Percentiles rank a stretch among this genome's conserved stretches.
These are phyloP conservation scores for Gisinianus flammeolus DNA, from an alignment of 2,888 invertebrate species.

Conservation along the genomic window DNA sequence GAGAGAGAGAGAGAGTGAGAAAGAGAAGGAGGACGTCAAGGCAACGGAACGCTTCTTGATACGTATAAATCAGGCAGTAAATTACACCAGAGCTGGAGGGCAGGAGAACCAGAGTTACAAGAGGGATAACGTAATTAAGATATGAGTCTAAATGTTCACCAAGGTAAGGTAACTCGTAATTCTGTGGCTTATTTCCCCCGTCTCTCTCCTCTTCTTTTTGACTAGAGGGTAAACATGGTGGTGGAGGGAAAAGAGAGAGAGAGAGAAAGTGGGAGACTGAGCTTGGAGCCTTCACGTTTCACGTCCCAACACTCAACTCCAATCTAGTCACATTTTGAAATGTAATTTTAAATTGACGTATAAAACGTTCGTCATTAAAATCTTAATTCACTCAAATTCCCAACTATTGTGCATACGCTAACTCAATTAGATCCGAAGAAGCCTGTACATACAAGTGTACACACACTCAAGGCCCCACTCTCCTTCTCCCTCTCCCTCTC, in stretches of 20 bases:
- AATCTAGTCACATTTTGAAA: neutral
- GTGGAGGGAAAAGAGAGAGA: neutral
- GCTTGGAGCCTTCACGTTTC: neutral
- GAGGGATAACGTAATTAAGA: constrained; percentile 33
- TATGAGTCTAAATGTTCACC: constrained; percentile 26
- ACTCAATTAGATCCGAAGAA: neutral
- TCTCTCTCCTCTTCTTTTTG: neutral
- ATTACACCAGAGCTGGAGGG: constrained; percentile 21
- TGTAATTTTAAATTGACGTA: constrained; percentile 14
- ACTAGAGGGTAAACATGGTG: neutral
- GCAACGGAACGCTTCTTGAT: constrained; percentile 5
- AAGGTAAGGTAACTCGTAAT: constrained; percentile 23
- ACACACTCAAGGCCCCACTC: no score
- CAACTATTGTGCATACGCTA: neutral
- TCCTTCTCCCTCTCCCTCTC: no score
- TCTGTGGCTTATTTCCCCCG: constrained; percentile 19
- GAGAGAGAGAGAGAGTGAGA: neutral
- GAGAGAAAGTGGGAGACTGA: neutral
- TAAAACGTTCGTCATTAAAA: constrained; percentile 4
- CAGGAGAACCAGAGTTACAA: neutral
- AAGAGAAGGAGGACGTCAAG: neutral
- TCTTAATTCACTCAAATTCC: constrained; percentile 1
- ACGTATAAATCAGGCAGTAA: constrained; percentile 21
- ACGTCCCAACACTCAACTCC: neutral
- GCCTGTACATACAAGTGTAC: neutral